phyloP scores from a whole-genome alignment of 35 echinoderm and acorn worm species.

The Apostichopus parvimensis region DNA sequence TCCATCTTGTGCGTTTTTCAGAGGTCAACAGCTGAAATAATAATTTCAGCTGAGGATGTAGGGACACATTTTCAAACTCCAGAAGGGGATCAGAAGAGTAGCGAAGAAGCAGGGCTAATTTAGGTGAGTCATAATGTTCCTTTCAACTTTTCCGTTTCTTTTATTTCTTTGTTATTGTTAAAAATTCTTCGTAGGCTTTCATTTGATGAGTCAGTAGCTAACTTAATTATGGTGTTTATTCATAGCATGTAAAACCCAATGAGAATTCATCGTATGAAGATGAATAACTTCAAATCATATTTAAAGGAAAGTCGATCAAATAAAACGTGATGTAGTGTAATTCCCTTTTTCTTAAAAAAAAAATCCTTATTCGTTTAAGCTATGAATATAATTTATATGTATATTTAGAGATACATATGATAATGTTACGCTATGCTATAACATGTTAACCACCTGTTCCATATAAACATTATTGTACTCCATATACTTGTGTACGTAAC shows the following conservation, averaged over 20 bases:
- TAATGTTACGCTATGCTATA: too few species aligned
- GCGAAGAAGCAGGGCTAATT: slow-evolving; percentile 24
- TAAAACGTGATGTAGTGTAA: too few species aligned
- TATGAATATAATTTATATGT: too few species aligned
- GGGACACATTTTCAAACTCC: neutral
- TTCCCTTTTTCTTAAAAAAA: too few species aligned
- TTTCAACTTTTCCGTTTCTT: neutral
- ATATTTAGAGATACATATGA: too few species aligned
- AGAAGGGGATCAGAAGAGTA: slow-evolving; percentile 29
- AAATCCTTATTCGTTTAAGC: too few species aligned
- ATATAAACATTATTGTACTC: too few species aligned
- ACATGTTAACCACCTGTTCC: too few species aligned
- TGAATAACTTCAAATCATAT: neutral
- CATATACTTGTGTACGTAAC: too few species aligned
- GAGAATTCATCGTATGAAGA: neutral
- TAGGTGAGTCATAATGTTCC: neutral
- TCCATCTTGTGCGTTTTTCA: neutral
- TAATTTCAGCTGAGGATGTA: slow-evolving; percentile 32
- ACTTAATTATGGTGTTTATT: neutral
- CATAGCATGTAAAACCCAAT: neutral
- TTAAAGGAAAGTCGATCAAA: too few species aligned
- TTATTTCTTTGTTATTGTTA: neutral
- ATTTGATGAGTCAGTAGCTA: neutral
- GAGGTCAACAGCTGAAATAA: slow-evolving; percentile 39
- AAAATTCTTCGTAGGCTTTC: neutral